These are phyloP conservation scores for Ips typographus DNA, from an alignment of 1,140 invertebrate genomes.

Conservation along the genomic window DNA sequence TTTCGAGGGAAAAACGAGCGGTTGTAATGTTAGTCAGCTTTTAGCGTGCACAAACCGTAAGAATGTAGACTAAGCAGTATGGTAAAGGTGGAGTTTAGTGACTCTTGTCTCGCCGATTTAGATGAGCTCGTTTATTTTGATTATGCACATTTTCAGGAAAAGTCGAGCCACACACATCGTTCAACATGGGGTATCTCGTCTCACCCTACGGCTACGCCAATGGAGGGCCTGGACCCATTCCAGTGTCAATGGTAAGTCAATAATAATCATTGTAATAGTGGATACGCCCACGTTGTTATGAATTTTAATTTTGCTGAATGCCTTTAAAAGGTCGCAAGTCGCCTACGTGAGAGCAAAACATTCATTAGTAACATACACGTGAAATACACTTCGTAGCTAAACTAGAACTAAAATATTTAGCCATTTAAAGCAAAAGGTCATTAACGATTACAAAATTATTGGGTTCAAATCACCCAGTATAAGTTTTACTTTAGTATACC, in stretches of 20 bases:
- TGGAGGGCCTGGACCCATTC: constrained; percentile 76
- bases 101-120: background rate
- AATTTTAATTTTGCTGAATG: constrained; percentile 22
- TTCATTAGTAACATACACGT: too few relatives aligned
- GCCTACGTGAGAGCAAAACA: background rate
- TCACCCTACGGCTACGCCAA: constrained; percentile 86
- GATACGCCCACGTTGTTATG: constrained; percentile 9
- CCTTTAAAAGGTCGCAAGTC: constrained; percentile 12
- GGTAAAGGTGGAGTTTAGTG: background rate
- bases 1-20: background rate
- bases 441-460: too few relatives aligned
- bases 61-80: background rate
- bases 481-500: too few relatives aligned
- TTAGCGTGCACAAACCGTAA: background rate
- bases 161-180: constrained; percentile 82
- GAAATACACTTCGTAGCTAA: too few relatives aligned
- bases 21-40: background rate
- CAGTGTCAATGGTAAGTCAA: constrained; percentile 83
- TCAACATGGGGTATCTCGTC: constrained; percentile 89
- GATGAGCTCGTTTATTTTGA: constrained; percentile 11
- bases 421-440: too few relatives aligned
- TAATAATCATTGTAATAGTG: constrained; percentile 4
- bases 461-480: too few relatives aligned
- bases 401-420: too few relatives aligned
- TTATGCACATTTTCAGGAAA: constrained; percentile 66